phyloP scores from a whole-genome alignment of 2,888 invertebrate genomes.

The Elgonia sp. region DNA sequence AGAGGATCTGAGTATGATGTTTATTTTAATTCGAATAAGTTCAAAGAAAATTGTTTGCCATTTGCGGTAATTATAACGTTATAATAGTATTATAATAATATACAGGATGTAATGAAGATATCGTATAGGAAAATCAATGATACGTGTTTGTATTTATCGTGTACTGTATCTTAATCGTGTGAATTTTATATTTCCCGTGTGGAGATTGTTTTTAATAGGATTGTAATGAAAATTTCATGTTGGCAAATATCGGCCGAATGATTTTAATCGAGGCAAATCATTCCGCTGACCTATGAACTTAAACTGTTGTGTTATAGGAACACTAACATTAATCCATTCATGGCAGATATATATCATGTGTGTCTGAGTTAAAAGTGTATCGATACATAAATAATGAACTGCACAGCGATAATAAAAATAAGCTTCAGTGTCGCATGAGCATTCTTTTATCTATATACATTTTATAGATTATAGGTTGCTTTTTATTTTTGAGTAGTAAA shows the following conservation, averaged over 20 bases:
- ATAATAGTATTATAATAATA: too few relatives aligned
- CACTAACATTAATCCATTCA: conserved; percentile 10
- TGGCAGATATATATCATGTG: not conserved
- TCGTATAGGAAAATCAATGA: not conserved
- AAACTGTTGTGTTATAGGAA: conserved; percentile 3
- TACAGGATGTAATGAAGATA: not conserved
- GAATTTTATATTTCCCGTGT: not conserved
- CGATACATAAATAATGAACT: conserved; percentile 1
- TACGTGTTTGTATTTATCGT: not conserved
- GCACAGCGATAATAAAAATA: not conserved
- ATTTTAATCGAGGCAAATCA: conserved; percentile 8
- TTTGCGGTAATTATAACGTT: not conserved
- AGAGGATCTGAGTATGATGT: too few relatives aligned
- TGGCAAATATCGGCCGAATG: not conserved
- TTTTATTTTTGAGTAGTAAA: too few relatives aligned
- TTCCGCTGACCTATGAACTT: conserved; percentile 10
- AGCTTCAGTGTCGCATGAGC: not conserved
- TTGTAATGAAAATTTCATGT: not conserved
- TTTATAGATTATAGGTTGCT: too few relatives aligned
- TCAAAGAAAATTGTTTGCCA: not conserved
- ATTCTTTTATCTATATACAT: too few relatives aligned
- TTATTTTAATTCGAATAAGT: too few relatives aligned
- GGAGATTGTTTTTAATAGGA: not conserved
- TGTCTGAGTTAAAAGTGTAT: not conserved
- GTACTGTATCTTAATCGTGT: conserved; percentile 2